phyloP scores from a whole-genome alignment of 2,888 invertebrate species.

The Pollenia labialis region DNA sequence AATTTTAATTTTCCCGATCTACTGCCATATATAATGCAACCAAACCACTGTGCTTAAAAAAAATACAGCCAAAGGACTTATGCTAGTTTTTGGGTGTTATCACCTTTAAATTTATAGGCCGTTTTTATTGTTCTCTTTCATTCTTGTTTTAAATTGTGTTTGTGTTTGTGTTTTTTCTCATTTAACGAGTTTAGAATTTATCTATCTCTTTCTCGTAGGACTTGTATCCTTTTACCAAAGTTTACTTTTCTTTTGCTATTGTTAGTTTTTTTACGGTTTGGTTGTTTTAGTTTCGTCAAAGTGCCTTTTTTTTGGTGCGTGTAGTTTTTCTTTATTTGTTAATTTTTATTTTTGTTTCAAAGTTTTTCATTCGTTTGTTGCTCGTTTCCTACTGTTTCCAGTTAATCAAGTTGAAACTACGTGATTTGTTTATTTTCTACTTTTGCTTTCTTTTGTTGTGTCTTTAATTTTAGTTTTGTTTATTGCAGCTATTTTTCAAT shows the following conservation, averaged over 20 bases:
- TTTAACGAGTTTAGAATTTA: constrained; percentile 11
- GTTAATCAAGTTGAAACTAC: constrained; percentile 57
- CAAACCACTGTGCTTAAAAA: not conserved
- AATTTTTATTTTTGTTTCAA: constrained; percentile 21
- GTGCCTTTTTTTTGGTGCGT: not conserved
- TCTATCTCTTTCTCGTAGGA: not conserved
- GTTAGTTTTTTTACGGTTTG: not conserved
- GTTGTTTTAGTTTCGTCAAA: not conserved
- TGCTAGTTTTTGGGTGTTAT: constrained; percentile 41
- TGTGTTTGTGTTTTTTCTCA: not conserved
- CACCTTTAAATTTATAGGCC: constrained; percentile 49
- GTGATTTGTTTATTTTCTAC: constrained; percentile 46
- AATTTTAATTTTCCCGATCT: no score
- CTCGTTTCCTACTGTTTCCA: constrained; percentile 4
- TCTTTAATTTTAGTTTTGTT: not conserved
- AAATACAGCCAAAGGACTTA: not conserved
- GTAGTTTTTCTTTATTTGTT: constrained; percentile 27
- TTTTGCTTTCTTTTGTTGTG: not conserved
- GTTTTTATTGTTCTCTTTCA: not conserved
- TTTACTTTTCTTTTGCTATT: not conserved
- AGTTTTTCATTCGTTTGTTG: constrained; percentile 19
- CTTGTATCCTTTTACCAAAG: not conserved
- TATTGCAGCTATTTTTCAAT: constrained; percentile 41
- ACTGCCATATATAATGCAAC: no score
- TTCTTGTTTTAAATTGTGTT: not conserved